Evolutionary conservation across 1,140 invertebrate species (phyloP), one percentile per base, ranked within the genome.

Genomic region (Drosophila mauritiana): DNA sequence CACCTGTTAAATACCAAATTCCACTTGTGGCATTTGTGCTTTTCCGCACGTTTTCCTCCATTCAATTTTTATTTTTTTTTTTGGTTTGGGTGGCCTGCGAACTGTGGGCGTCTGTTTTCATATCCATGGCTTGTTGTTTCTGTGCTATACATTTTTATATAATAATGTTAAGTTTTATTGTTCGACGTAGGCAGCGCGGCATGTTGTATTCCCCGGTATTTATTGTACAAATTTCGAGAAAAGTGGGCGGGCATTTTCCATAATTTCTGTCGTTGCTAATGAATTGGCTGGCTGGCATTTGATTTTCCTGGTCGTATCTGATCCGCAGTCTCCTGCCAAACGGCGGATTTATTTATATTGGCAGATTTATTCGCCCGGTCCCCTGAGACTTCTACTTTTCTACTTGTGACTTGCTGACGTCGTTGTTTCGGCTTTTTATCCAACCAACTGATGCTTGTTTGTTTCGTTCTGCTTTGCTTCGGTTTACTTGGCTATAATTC

Each of bases 351-450:
- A 76, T 76, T 76, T 76, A 52, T 67, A 67, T 63, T 74, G 70
- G 72, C 72, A 74, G 70, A 74, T 74, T 74, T 74, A 74, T 74
- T 56, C 31, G 22, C 2, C 25, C 48, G 37, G 31, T 48, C 57
- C 15, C 31, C 62, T 22, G 43, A 37, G 70, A 67, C 39, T 27
- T 57, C 31, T 39, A 45, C 55, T 77, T 77, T 27, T 57, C 31
- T 39, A 45, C 55, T 77, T 77, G 73, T 78, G 73, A 77, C 74
- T 78, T 77, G 63, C 64, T 78, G 74, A 77, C 73, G 73, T 75
- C 31, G 73, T 74, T 74, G 45, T 12, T 13, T 39, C 4, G 13
- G 53, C 53, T 46, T 56, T 76, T 76, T 72, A 69, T 69, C 69
- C 64, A 70, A 15, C 62, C 49, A 34, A 40, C 34, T 15, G 52